These are phyloP conservation scores for Nematolebias whitei DNA, from an alignment of 2,113 vertebrate species.

Conservation along the genomic window DNA sequence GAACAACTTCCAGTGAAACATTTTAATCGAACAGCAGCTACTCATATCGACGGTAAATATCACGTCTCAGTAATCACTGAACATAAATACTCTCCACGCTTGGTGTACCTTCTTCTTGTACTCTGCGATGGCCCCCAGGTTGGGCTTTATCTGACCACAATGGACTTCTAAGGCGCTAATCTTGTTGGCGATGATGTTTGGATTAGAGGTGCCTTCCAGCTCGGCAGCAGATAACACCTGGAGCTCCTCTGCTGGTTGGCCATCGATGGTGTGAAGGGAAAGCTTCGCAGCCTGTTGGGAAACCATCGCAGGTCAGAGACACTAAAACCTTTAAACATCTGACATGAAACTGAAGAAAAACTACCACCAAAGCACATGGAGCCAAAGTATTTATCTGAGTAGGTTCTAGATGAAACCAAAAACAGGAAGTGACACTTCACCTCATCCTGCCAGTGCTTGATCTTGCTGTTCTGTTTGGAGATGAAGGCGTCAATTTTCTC, in stretches of 20 bases:
- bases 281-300: conserved; percentile 84
- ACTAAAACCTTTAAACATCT: too few species aligned
- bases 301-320: neutral
- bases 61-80: too few species aligned
- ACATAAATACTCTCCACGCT: too few species aligned
- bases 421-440: conserved; percentile 64
- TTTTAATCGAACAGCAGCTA: too few species aligned
- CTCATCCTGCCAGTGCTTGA: conserved; percentile 96
- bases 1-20: too few species aligned
- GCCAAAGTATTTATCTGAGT: too few species aligned
- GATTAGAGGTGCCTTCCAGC: conserved; percentile 81
- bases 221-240: conserved; percentile 77
- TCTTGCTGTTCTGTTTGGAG: conserved; percentile 86
- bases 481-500: conserved; percentile 88
- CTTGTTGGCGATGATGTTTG: conserved; percentile 84
- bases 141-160: conserved; percentile 88
- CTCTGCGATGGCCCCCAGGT: conserved; percentile 89
- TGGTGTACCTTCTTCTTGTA: conserved; percentile 89
- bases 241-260: conserved; percentile 80
- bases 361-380: too few species aligned
- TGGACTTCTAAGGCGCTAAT: conserved; percentile 90
- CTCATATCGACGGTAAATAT: too few species aligned
- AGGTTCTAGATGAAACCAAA: too few species aligned
- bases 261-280: conserved; percentile 85
- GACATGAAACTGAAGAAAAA: too few species aligned